Base-by-base conservation (phyloP, 2,888 invertebrate genomes). In the Metalampra italica region DNA sequence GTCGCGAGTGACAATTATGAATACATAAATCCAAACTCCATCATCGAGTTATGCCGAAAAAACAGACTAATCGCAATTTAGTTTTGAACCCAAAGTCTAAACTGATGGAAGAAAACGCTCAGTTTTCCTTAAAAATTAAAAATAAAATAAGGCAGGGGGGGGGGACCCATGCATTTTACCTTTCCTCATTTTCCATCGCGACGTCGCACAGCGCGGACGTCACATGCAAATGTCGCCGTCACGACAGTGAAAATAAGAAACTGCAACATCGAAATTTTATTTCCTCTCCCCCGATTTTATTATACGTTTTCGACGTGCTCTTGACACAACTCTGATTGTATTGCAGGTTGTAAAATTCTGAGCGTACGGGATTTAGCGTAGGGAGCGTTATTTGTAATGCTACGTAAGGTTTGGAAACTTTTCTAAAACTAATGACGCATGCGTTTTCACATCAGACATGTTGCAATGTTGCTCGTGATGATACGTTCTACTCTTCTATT, bases 261-360 rank as follows among this genome's bases (percentile, higher is more conserved):
- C 72, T 69, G 68, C 65, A 65, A 71, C 73, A 69, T 70, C 62
- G 67, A 73, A 71, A 72, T 73, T 74, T 70, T 76, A 78, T 78
- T 78, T 71, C 71, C 69, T 59, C 66, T 46, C 41, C 51, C 62
- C 60, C 66, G 68, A 74, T 81, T 80, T 77, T 75, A 77, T 81
- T 75, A 77, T 76, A 67, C 66, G 65, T 65, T 70, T 58, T 64
- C 71, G 74, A 75, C 74, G 64, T 79, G 78, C 61, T 64, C 56
- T 60, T 74, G 83, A 83, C 79, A 69, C 62, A 55, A 52, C 58
- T 57, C 60, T 78, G 76, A 78, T 81, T 79, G 77, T 78, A 71
- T 71, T 71, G 76, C 63, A 60, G 64, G 63, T 64, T 63, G 70
- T 76, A 71, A 74, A 72, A 41, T 49, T 65, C 55, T 40, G 36